phyloP scores from a whole-genome alignment of 2,113 vertebrate species.

The Amazona vittata region DNA sequence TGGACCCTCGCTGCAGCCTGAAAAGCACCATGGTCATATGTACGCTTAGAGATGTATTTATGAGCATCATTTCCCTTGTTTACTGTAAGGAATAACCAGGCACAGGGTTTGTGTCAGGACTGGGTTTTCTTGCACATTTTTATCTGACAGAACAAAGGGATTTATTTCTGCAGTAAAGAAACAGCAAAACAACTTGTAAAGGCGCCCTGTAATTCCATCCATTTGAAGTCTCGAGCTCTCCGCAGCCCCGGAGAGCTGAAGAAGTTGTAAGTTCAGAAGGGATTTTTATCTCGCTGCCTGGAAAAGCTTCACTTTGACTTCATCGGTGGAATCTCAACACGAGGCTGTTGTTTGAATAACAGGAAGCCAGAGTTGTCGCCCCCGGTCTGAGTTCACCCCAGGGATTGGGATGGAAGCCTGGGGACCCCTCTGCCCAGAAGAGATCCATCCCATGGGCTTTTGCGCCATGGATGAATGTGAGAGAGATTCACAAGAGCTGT shows the following conservation, averaged over 20 bases:
- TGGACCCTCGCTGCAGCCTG: not conserved
- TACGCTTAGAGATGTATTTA: not conserved
- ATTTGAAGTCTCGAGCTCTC: slow-evolving; percentile 23
- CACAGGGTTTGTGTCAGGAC: not conserved
- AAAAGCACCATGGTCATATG: not conserved
- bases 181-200: slow-evolving; percentile 5
- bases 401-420: not conserved
- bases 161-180: slow-evolving; percentile 40
- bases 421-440: not conserved
- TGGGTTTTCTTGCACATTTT: slow-evolving; percentile 6
- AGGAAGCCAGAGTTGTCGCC: not conserved
- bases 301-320: slow-evolving; percentile 7
- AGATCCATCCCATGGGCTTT: not conserved
- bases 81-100: not conserved
- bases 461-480: not conserved
- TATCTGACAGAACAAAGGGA: slow-evolving; percentile 46
- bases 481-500: not conserved
- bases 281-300: slow-evolving; percentile 19
- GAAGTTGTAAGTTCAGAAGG: not conserved
- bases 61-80: not conserved
- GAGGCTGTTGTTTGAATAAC: not conserved
- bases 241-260: slow-evolving; percentile 4
- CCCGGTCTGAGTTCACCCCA: not conserved
- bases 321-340: not conserved
- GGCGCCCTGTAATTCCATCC: not conserved